Base-by-base conservation (phyloP, 2,113 vertebrate genomes). In the Edolisoma coerulescens region DNA sequence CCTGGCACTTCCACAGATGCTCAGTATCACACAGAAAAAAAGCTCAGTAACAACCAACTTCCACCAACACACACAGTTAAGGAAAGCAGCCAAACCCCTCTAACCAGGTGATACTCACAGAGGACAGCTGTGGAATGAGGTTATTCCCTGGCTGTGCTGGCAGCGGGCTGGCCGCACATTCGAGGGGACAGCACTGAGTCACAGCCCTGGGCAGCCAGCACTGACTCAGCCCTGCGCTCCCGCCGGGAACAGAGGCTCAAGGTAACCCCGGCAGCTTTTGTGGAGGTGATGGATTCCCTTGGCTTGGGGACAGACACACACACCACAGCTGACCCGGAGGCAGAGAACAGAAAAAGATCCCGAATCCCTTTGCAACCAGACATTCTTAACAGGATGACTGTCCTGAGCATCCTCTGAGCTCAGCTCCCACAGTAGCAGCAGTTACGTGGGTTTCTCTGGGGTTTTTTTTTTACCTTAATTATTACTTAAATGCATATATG, bases 181-280 rank as follows among this genome's bases (percentile, higher is more conserved):
- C 4, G 0, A 73, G 50, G 80, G 89, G 91, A 92, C 68, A 59
- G 84, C 91, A 84, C 50, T 93, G 96, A 95, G 89, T 91, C 95
- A 96, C 28, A 20, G 84, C 37, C n/a, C 79, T 6, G 33, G 5
- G 89, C 76, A 92, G 86, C n/a, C 75, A 45, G 73, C 71, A 41
- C 81, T 89, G 89, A 80, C 59, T 89, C 87, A 86, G 69, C 65
- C 81, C 56, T 1, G 5, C 0, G 2, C 49, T 68, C 86, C 77
- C 1, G 1, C 59, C 2, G 5, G 28, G 63, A 59, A 11, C 13
- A n/a, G 9, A 30, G 37, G 78, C 81, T 87, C 81, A 42, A 87
- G 92, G 87, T 82, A 89, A 84, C 54, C 56, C 65, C 12, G 3
- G 3, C 41, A 44, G 77, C 64, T 39, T 42, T 3, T 28, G 27